Evolutionary conservation across 2,888 invertebrate species (phyloP), one percentile per base, ranked within the genome.

Genomic region (Rhamnusium bicolor): DNA sequence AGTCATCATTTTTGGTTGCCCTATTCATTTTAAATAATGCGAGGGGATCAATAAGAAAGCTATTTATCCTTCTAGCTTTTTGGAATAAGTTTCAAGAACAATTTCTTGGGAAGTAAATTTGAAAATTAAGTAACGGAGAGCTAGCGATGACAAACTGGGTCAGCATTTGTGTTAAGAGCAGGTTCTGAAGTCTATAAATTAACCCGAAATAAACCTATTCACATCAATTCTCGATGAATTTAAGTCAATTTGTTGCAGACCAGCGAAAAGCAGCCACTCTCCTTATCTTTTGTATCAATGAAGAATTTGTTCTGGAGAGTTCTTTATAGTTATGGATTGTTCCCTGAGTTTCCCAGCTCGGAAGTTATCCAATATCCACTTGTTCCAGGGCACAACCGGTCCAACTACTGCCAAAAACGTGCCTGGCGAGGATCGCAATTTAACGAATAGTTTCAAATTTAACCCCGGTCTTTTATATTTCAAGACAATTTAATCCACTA

Each of bases 171-270:
- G 74, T 49, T 69, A 60, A 61, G 61, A 69, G 65, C 65, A 69
- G 65, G 61, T 60, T 56, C 68, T 62, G 54, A 56, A 69, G 58
- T 69, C 75, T 29, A 73, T 75, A 71, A 75, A 72, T 75, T 68
- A 75, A 71, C 47, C 58, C 69, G 51, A 29, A 68, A 72, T 61
- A 68, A 71, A 69, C 72, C 75, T 68, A 73, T 75, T 71, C 72
- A 40, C 69, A 69, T 75, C 75, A 73, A 72, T 73, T 73, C 68
- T 32, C 69, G 72, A 49, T 53, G 72, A 73, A 78, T 76, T 84
- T 83, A 77, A 83, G 81, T 82, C 83, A 82, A 84, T 84, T 84
- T 84, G 83, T 80, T 76, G 82, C 80, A 81, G 79, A 71, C 78
- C 78, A 75, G 76, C 79, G 78, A 79, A 79, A 77, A 81, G 78